Conservation (phyloP, 2,888 invertebrate genomes). For the Linnaemya tessellans region DNA sequence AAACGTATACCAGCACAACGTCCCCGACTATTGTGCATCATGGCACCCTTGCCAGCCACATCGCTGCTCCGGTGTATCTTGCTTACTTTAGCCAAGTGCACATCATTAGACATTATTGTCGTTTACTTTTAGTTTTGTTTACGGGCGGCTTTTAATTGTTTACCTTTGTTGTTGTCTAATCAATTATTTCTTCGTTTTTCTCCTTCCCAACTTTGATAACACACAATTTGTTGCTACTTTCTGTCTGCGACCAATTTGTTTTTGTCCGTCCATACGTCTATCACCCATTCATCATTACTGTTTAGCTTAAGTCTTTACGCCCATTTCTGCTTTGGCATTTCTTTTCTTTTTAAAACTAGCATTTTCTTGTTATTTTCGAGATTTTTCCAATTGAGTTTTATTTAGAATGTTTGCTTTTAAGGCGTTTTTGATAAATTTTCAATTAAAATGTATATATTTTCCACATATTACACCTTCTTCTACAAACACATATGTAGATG, state of each 20-base stretch:
- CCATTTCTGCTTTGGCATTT: constrained; percentile 18
- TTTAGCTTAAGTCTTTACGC: constrained; percentile 38
- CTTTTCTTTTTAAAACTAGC: neutral
- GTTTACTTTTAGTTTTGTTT: constrained; percentile 27
- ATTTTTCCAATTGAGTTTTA: constrained; percentile 14
- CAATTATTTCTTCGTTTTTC: constrained; percentile 27
- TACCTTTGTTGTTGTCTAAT: constrained; percentile 61
- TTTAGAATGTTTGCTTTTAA: constrained; percentile 34
- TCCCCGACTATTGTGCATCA: constrained; percentile 37
- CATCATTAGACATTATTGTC: constrained; percentile 79
- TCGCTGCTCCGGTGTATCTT: constrained; percentile 75
- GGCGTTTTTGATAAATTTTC: constrained; percentile 41
- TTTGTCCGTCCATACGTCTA: constrained; percentile 52
- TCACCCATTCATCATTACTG: constrained; percentile 36
- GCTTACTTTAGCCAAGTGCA: constrained; percentile 80
- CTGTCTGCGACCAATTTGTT: constrained; percentile 48
- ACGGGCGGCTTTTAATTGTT: constrained; percentile 58
- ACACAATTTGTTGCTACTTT: constrained; percentile 60
- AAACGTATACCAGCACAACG: constrained; percentile 55
- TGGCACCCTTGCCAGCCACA: constrained; percentile 71
- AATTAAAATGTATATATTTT: constrained; percentile 64
- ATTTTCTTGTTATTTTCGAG: constrained; percentile 24
- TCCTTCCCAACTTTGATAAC: constrained; percentile 4
- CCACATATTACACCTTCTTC: constrained; percentile 62
- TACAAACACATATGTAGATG: constrained; percentile 37